phyloP scores from a whole-genome alignment of 2,113 vertebrate species.

The Acrocephalus kingi region DNA sequence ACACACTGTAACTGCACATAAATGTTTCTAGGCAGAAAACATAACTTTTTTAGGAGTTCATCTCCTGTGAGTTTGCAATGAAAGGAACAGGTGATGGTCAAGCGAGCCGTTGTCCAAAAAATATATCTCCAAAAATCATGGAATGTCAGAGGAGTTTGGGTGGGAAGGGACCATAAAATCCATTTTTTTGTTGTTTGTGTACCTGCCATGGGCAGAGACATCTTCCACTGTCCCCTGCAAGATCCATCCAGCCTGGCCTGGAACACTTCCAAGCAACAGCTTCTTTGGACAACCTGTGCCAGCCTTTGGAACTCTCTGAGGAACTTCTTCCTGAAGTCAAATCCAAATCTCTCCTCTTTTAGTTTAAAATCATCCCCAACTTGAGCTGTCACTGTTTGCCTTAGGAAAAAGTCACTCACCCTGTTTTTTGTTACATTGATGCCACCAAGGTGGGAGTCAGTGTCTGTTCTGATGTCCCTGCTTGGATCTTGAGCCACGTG shows the following conservation, averaged over 20 bases:
- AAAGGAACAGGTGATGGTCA: not conserved
- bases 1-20: fast-evolving
- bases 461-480: not conserved
- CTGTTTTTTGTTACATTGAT: fast-evolving
- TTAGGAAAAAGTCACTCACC: not conserved
- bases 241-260: not conserved
- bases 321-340: not conserved
- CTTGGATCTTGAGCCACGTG: not conserved
- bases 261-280: not conserved
- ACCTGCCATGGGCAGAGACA: not conserved
- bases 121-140: fast-evolving
- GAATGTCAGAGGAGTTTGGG: not conserved
- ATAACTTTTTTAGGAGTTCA: not conserved
- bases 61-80: not conserved
- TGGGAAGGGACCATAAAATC: not conserved
- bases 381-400: not conserved
- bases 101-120: not conserved
- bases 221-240: not conserved
- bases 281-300: not conserved
- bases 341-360: not conserved
- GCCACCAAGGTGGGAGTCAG: not conserved
- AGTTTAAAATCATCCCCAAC: not conserved
- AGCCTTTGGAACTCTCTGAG: not conserved
- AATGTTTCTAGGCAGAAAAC: not conserved
- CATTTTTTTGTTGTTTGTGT: not conserved